These are phyloP conservation scores for Gallinago solitaria DNA, from an alignment of 2,797 vertebrate genomes.

Conservation along the genomic window DNA sequence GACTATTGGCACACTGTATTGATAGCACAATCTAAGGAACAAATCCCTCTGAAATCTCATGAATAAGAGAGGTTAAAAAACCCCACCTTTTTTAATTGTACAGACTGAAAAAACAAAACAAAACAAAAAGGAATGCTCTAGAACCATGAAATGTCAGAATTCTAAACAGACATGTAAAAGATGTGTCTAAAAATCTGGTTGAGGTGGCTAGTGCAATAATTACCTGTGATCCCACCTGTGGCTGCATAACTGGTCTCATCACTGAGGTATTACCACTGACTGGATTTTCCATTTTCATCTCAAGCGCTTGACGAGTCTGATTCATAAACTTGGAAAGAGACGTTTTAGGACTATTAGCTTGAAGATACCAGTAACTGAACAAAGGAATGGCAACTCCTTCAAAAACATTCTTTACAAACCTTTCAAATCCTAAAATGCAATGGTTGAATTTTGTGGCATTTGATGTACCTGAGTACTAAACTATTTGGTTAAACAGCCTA, in stretches of 20 bases:
- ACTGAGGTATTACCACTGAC: constrained; percentile 77
- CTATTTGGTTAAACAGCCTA: neutral
- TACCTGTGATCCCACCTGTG: constrained; percentile 80
- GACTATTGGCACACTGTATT: neutral
- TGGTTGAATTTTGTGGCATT: neutral
- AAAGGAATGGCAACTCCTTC: neutral
- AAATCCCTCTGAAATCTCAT: neutral
- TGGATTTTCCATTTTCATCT: constrained; percentile 90
- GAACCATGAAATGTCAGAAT: neutral
- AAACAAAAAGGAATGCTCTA: neutral
- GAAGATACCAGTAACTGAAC: neutral
- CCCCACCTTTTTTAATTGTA: neutral
- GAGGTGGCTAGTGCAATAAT: neutral
- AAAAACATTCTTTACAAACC: neutral
- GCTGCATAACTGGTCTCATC: constrained; percentile 90
- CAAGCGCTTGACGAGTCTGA: constrained; percentile 89
- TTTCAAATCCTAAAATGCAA: neutral
- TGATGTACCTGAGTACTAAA: neutral
- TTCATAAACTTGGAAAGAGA: constrained; percentile 89
- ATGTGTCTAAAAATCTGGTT: neutral
- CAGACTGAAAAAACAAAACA: neutral
- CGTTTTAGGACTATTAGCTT: neutral
- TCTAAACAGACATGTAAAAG: neutral
- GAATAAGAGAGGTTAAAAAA: neutral
- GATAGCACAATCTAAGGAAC: neutral